phyloP scores from a whole-genome alignment of 1,140 invertebrate genomes.

The Lucilia cuprina region DNA sequence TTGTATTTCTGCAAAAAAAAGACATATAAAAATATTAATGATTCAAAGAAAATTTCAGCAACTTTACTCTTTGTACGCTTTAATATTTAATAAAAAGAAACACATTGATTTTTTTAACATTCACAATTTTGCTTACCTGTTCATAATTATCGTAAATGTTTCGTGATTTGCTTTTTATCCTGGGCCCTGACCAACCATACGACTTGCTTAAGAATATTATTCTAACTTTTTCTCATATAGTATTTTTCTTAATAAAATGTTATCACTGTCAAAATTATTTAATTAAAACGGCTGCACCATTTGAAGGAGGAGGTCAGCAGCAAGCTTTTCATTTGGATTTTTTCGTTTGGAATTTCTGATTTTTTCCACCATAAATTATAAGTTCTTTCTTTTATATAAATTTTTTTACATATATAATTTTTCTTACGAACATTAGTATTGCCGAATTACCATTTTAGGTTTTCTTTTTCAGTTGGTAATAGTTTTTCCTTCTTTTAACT shows the following conservation, averaged over 20 bases:
- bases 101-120: neutral
- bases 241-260: neutral
- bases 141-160: neutral
- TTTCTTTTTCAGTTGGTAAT: slow-evolving; percentile 28
- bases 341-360: neutral
- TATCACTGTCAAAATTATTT: neutral
- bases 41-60: neutral
- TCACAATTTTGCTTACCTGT: neutral
- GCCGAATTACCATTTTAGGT: slow-evolving; percentile 33
- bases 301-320: neutral
- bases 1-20: neutral
- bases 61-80: neutral
- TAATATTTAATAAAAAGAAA: neutral
- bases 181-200: neutral
- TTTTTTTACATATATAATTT: slow-evolving; percentile 31
- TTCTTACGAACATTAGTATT: slow-evolving; percentile 34
- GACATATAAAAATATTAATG: neutral
- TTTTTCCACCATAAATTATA: neutral
- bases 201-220: neutral
- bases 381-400: slow-evolving; percentile 12
- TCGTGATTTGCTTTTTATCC: neutral
- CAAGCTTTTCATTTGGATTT: neutral
- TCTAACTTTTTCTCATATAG: neutral
- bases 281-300: neutral
- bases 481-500: slow-evolving; percentile 34